Evolutionary conservation across 2,797 vertebrate species (phyloP).

Genomic region (Enteromius treurensis): DNA sequence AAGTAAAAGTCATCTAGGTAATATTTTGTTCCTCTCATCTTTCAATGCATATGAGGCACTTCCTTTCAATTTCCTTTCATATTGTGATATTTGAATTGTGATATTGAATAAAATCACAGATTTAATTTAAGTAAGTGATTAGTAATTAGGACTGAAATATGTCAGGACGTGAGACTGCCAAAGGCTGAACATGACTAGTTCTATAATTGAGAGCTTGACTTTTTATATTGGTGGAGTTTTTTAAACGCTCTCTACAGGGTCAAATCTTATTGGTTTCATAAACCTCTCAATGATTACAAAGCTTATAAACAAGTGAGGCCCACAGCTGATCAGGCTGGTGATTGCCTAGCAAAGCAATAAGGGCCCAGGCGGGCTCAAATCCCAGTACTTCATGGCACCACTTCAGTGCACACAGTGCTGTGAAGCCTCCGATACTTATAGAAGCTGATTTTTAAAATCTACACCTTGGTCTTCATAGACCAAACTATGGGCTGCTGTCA

Average conservation of each 20-base stretch:
- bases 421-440: not conserved
- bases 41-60: too few species aligned
- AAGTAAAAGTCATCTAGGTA: not conserved
- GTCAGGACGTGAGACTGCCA: not conserved
- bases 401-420: not conserved
- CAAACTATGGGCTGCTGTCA: not conserved
- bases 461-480: not conserved
- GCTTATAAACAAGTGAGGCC: not conserved
- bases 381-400: not conserved
- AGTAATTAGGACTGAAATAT: not conserved
- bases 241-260: not conserved
- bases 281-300: not conserved
- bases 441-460: not conserved
- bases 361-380: not conserved
- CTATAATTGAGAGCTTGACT: too few species aligned
- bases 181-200: not conserved
- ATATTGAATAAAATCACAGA: too few species aligned
- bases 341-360: not conserved
- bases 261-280: slow-evolving; percentile 14
- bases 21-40: not conserved
- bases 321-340: not conserved
- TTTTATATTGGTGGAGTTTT: not conserved
- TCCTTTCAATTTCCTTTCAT: not conserved
- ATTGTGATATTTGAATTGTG: not conserved
- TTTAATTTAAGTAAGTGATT: not conserved